A percentile compares a stretch with the other conserved stretches of the same genome.
These are phyloP conservation scores for Xestoiulus laeticollis DNA, from an alignment of 2,888 invertebrate genomes.

Conservation along the genomic window DNA sequence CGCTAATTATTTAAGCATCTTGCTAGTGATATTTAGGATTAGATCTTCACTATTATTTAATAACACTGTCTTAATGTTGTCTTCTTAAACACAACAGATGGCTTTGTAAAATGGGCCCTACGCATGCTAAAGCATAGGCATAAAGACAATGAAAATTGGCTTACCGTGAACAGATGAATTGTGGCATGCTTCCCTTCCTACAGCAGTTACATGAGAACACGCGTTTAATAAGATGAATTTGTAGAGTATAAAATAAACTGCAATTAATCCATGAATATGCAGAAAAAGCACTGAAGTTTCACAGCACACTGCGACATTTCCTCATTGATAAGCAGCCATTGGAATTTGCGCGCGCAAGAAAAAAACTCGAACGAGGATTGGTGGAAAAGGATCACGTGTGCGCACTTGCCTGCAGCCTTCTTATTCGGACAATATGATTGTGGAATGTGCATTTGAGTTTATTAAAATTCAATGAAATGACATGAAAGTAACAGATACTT, in stretches of 20 bases:
- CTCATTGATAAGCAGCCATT: constrained; percentile 7
- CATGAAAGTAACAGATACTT: too few species aligned
- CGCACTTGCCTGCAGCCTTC: background rate
- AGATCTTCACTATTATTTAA: background rate
- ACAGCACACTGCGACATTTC: background rate
- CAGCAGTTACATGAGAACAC: background rate
- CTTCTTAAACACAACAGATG: background rate
- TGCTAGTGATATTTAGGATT: background rate
- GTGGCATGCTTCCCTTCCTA: constrained; percentile 11
- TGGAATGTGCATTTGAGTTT: too few species aligned
- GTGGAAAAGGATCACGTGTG: background rate
- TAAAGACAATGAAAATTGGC: background rate
- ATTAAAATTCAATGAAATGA: too few species aligned
- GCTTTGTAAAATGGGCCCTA: background rate
- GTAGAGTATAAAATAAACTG: background rate
- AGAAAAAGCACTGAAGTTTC: background rate
- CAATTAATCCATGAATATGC: background rate
- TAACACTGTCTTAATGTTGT: background rate
- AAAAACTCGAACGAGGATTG: background rate
- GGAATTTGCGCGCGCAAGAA: background rate
- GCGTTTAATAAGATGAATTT: background rate
- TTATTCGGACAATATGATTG: background rate
- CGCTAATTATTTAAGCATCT: background rate
- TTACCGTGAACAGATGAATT: constrained; percentile 43
- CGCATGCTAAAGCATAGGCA: background rate